These are phyloP conservation scores for Ennomos quercinarius DNA, from an alignment of 2,888 invertebrate species.

Conservation along the genomic window DNA sequence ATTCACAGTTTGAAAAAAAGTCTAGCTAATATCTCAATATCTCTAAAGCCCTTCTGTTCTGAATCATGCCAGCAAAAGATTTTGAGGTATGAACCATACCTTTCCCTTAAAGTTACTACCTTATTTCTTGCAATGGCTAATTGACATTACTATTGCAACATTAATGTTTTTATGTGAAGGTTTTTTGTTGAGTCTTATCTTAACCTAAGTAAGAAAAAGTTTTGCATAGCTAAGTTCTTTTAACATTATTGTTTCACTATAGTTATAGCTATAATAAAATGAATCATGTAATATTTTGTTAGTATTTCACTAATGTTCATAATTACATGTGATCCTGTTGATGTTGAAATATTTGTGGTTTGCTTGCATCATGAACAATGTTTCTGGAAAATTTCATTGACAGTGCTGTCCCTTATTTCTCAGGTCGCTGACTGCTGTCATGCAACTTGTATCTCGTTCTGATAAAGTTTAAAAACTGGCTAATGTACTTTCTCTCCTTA, in stretches of 20 bases:
- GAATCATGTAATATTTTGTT: slow-evolving; percentile 10
- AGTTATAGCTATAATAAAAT: not conserved
- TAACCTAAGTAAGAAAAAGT: no score
- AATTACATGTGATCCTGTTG: slow-evolving; percentile 22
- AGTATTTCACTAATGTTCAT: slow-evolving; percentile 38
- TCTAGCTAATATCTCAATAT: no score
- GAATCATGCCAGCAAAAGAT: no score
- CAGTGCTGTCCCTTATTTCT: slow-evolving; percentile 80
- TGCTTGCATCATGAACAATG: slow-evolving; percentile 15
- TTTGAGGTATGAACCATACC: no score
- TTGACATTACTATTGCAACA: no score
- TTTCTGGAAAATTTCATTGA: slow-evolving; percentile 82
- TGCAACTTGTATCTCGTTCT: slow-evolving; percentile 40
- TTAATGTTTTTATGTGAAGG: no score
- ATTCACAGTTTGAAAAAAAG: no score
- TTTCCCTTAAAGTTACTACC: no score
- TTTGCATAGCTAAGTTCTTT: no score
- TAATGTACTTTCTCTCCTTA: slow-evolving; percentile 77
- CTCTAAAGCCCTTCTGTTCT: no score
- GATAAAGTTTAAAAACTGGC: slow-evolving; percentile 52
- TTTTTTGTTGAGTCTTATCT: no score
- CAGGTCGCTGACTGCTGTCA: slow-evolving; percentile 66
- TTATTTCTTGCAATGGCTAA: no score
- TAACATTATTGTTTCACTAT: slow-evolving; percentile 7
- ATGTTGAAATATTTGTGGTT: slow-evolving; percentile 27